phyloP scores from a whole-genome alignment of 2,113 vertebrate species.

The Panurus biarmicus region DNA sequence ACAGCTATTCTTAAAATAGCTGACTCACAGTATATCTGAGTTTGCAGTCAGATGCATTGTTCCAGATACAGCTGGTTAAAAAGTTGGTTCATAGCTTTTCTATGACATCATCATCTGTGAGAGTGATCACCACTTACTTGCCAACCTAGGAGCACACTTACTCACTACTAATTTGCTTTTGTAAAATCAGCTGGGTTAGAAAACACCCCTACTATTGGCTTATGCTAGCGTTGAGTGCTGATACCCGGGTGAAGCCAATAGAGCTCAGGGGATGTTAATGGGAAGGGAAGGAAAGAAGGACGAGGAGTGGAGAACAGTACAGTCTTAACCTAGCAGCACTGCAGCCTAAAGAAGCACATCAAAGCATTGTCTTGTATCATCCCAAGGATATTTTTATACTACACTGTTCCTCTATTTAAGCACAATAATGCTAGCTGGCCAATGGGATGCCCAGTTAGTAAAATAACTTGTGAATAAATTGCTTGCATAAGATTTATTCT shows the following conservation, averaged over 20 bases:
- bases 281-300: not conserved
- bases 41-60: not conserved
- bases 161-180: not conserved
- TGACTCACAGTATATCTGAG: not conserved
- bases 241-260: not conserved
- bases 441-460: not conserved
- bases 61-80: not conserved
- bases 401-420: not conserved
- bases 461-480: not conserved
- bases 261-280: not conserved
- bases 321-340: not conserved
- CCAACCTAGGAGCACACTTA: not conserved
- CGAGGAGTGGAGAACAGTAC: fast-evolving
- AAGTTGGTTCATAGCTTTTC: not conserved
- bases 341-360: not conserved
- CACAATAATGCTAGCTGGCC: not conserved
- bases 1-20: not conserved
- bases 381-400: not conserved
- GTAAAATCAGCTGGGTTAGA: not conserved
- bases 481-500: not conserved
- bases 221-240: not conserved
- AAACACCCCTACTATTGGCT: not conserved
- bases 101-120: not conserved
- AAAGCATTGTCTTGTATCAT: not conserved
- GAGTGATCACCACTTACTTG: not conserved